Conservation (phyloP, 2,797 vertebrate genomes). For the Lutjanus argentimaculatus region DNA sequence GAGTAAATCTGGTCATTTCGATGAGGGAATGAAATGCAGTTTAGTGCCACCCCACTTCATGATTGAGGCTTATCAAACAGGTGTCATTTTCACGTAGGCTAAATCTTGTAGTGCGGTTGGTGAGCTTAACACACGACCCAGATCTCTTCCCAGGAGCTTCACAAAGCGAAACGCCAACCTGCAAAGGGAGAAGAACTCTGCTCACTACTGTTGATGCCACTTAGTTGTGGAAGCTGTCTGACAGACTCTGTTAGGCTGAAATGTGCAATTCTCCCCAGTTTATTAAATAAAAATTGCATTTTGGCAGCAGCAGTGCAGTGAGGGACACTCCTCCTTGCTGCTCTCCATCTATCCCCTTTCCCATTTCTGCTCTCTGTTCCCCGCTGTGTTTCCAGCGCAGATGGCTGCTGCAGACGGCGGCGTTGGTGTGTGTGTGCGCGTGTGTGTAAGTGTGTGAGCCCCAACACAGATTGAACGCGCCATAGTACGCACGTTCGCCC, state of each 20-base stretch:
- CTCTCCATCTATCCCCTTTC: constrained; percentile 29
- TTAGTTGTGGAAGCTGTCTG: constrained; percentile 26
- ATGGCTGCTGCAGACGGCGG: constrained; percentile 57
- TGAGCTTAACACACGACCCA: neutral
- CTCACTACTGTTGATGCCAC: constrained; percentile 11
- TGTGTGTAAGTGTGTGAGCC: constrained; percentile 16
- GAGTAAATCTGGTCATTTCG: too few relatives aligned
- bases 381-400: constrained; percentile 40
- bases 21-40: too few relatives aligned
- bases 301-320: constrained; percentile 38
- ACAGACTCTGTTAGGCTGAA: constrained; percentile 24
- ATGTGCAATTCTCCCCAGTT: constrained; percentile 44
- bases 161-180: constrained; percentile 3
- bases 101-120: neutral
- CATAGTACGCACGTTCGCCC: neutral
- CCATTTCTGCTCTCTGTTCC: constrained; percentile 10
- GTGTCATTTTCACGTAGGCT: neutral
- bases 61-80: neutral
- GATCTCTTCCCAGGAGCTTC: constrained; percentile 8
- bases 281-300: constrained; percentile 44
- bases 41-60: neutral
- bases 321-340: constrained; percentile 23
- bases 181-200: constrained; percentile 3
- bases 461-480: constrained; percentile 22
- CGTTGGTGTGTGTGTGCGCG: neutral